Base-by-base conservation (phyloP, 2,113 vertebrate species). In the Cygnus atratus region DNA sequence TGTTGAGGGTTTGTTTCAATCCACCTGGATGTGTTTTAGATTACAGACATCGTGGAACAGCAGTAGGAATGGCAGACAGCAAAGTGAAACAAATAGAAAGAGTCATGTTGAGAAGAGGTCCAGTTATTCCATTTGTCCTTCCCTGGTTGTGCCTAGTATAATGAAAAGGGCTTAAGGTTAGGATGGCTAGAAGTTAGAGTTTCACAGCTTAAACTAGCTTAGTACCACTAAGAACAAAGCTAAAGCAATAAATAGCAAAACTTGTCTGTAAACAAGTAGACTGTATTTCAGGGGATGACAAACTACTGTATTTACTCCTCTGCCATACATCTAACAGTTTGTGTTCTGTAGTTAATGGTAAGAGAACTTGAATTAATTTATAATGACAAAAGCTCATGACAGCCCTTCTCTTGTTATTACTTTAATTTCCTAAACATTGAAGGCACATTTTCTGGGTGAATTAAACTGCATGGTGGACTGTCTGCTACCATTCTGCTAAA, bases 81-180 rank as follows among this genome's bases (percentile, higher is more conserved):
- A 95, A 48, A 92, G 39, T 87, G 92, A 97, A 95, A 96, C 74
- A 58, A 10, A 44, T 90, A 92, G 94, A n/a, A n/a, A n/a, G n/a
- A 93, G 59, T 96, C 93, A 93, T 13, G 33, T 81, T 86, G 88
- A 93, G 62, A 81, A 85, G 63, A 43, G 44, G 65, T 97, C 97
- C 95, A 97, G 93, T 96, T 94, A 86, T 83, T 91, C 93, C 79
- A 46, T 96, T 94, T 88, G 59, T 96, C 70, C 72, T 97, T 97
- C 94, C 87, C 70, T 33, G 52, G 63, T 95, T 92, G 90, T 9
- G 39, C 70, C 94, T 97, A 77, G 24, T 78, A 77, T 5, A 11
- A 71, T 61, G 37, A 90, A 76, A 90, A 83, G 14, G 11, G 66
- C 11, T 59, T 61, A 59, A 8, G 10, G 81, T 93, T 91, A 63